Evolutionary conservation across 2,888 invertebrate genomes (phyloP).

Genomic region (Eugnorisma glareosa): DNA sequence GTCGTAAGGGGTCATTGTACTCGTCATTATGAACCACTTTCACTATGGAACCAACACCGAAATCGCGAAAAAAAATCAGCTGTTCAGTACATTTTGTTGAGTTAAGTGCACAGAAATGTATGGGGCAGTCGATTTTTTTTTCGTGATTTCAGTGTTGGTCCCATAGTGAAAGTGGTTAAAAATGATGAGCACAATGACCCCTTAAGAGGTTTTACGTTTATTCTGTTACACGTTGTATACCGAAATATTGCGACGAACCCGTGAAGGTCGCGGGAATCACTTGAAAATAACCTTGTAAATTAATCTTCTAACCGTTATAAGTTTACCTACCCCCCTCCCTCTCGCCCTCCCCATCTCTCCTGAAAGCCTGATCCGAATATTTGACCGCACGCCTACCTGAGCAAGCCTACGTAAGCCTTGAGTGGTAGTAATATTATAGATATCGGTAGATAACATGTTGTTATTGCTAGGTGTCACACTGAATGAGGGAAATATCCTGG

Average conservation of each 20-base stretch:
- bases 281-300: constrained; percentile 8
- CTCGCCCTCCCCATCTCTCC: neutral
- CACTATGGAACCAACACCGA: no score
- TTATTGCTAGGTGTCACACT: neutral
- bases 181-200: no score
- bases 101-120: no score
- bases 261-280: neutral
- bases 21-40: no score
- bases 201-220: no score
- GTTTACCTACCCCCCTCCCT: neutral
- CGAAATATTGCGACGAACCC: neutral
- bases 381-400: constrained; percentile 11
- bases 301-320: neutral
- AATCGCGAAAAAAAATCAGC: no score
- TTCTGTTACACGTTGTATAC: no score
- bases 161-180: no score
- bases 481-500: neutral
- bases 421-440: neutral
- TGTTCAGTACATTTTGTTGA: no score
- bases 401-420: neutral
- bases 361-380: constrained; percentile 21
- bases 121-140: no score
- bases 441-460: neutral
- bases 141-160: no score
- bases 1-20: no score